Evolutionary conservation across 2,797 vertebrate genomes (phyloP).

Genomic region (Aphelocoma californica): DNA sequence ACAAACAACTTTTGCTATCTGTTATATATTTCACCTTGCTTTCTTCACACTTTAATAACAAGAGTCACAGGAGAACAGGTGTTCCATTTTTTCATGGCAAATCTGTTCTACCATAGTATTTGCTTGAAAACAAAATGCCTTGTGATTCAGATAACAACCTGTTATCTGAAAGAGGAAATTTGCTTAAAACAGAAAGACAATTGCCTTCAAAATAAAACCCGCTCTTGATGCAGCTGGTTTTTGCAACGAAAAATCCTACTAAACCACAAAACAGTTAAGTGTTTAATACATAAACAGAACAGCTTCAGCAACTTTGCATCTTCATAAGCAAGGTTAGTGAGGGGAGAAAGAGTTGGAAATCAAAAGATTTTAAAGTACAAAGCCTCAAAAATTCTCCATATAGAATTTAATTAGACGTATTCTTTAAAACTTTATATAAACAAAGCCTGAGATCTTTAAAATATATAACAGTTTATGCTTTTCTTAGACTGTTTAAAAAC

Average conservation of each 20-base stretch:
- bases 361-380: not conserved
- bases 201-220: not conserved
- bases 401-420: not conserved
- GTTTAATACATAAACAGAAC: not conserved
- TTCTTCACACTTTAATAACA: conserved; percentile 26
- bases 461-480: not conserved
- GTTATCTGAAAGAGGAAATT: not conserved
- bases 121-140: not conserved
- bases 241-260: not conserved
- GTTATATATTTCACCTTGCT: not conserved
- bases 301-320: not conserved
- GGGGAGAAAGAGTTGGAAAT: not conserved
- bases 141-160: not conserved
- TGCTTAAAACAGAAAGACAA: not conserved
- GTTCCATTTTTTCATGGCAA: not conserved
- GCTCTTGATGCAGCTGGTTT: not conserved
- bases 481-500: not conserved
- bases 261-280: not conserved
- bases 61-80: not conserved
- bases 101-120: not conserved
- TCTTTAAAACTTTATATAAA: not conserved
- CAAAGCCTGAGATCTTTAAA: not conserved
- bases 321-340: not conserved
- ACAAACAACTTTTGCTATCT: not conserved
- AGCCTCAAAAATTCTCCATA: not conserved